Conservation (phyloP, 2,113 vertebrate genomes). For the Campylorhamphus procurvoides region DNA sequence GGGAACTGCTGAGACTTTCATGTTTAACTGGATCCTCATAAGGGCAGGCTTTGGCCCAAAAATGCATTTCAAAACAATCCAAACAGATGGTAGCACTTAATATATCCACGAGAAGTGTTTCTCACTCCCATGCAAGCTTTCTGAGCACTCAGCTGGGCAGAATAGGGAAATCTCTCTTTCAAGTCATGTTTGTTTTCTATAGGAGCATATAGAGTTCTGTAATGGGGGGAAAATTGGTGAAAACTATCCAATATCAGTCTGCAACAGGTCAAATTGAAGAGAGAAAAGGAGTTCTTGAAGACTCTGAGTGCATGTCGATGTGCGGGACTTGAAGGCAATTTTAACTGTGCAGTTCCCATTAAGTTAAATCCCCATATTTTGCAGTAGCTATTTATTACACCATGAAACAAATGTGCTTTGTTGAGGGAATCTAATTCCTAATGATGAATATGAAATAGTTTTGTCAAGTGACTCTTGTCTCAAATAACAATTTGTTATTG, state of each 20-base stretch:
- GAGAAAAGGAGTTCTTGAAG: background rate
- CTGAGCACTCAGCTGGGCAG: background rate
- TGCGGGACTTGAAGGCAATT: background rate
- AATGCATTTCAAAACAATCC: constrained; percentile 60
- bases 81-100: constrained; percentile 65
- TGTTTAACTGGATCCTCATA: constrained; percentile 47
- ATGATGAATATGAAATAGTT: constrained; percentile 25
- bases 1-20: constrained; percentile 25
- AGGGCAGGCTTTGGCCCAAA: constrained; percentile 56
- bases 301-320: background rate
- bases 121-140: background rate
- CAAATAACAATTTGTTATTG: background rate
- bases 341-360: background rate
- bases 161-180: background rate
- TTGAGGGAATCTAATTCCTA: background rate
- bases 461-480: background rate
- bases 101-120: constrained; percentile 36
- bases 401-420: background rate
- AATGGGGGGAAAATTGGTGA: background rate
- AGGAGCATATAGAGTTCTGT: background rate
- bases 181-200: constrained; percentile 27
- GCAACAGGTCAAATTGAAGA: background rate
- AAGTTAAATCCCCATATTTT: background rate
- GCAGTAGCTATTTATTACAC: background rate
- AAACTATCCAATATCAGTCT: background rate